Evolutionary conservation across 2,113 vertebrate genomes (phyloP), one percentile per base, ranked within the genome.

Genomic region (Myocastor coypus): DNA sequence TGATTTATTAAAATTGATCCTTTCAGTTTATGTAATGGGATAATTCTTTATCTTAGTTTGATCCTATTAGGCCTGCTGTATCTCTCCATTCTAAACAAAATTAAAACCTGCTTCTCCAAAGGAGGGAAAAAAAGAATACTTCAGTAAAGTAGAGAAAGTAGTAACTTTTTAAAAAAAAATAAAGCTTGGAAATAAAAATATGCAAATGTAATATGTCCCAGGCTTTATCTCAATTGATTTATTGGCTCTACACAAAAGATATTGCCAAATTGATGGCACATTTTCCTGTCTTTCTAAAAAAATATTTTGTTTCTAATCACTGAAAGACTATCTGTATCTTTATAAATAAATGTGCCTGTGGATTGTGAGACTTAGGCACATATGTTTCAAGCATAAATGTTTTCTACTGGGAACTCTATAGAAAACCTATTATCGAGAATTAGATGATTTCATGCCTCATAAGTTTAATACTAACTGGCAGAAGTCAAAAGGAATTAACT

Each of bases 401-500:
- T 96, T 94, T 94, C 94, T 96, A 37, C 85, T 68, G 87, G 94
- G 97, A 98, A 87, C 89, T 83, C 95, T 83, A 52, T 14, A 96
- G 91, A 97, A 97, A 98, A 81, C 87, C 90, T 87, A 57, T 92
- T 93, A 95, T 89, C 7, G 63, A 92, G 71, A 98, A 97, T 92
- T 96, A 94, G 97, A 96, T 97, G 96, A 96, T 96, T 97, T 37
- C 83, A 98, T 98, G 98, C 97, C 92, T 97, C 96, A 94, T 97
- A 97, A 97, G 80, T 89, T 96, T 97, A 97, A 98, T 90, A 91
- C 87, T 94, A 97, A 97, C 96, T 89, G 94, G 97, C 91, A 98
- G 95, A 94, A 97, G 96, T 98, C 97, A 97, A 96, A 98, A 97
- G 94, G 88, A 97, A 98, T 95, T 86, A 97, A 94, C 95, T 95